phyloP scores from a whole-genome alignment of 2,888 invertebrate species.

The Acanthosepion pharaonis region DNA sequence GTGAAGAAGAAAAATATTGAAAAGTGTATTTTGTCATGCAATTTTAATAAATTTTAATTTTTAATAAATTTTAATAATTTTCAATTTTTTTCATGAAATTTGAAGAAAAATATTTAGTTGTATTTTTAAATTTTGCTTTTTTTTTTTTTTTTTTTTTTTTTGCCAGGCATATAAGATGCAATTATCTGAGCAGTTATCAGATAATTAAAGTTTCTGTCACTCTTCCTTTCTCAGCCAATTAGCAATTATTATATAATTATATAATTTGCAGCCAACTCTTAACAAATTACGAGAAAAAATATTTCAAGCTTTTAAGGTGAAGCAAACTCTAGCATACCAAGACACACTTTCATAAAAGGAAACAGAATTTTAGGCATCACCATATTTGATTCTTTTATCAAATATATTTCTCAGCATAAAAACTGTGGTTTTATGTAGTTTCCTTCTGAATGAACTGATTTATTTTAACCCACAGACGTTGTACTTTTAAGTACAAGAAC shows the following conservation, averaged over 20 bases:
- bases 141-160: neutral
- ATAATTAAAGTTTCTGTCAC: neutral
- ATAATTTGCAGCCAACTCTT: neutral
- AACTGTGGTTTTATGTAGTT: neutral
- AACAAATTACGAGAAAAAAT: neutral
- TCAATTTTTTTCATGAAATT: too few species aligned
- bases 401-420: neutral
- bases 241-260: neutral
- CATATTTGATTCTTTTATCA: neutral
- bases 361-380: neutral
- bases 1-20: neutral
- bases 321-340: neutral
- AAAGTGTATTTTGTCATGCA: too few species aligned
- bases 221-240: neutral
- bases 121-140: neutral
- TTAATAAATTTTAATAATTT: too few species aligned
- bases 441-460: neutral
- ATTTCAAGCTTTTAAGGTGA: neutral
- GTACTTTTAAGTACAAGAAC: too few species aligned
- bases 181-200: neutral
- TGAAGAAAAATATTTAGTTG: neutral
- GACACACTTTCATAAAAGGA: neutral
- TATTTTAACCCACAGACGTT: neutral
- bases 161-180: neutral
- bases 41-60: too few species aligned